These are phyloP conservation scores for Zaprionus capensis DNA, from an alignment of 1,140 invertebrate species.

Conservation along the genomic window DNA sequence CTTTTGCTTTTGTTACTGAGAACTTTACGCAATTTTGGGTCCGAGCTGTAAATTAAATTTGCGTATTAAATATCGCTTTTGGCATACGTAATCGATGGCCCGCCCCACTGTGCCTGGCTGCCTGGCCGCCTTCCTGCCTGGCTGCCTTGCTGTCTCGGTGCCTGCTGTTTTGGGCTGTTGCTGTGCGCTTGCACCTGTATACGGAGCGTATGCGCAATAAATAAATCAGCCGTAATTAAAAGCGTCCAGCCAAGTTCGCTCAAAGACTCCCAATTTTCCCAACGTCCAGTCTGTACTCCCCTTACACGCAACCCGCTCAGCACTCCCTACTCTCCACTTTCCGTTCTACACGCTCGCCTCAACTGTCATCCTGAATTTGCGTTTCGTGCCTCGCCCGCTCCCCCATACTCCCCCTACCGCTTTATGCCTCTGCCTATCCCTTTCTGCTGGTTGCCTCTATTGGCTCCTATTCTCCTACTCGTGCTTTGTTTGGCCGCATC, in stretches of 20 bases:
- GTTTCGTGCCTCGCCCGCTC: not conserved
- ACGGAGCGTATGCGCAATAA: conserved; percentile 72
- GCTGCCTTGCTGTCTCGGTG: conserved; percentile 4
- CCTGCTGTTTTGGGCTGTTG: conserved; percentile 10
- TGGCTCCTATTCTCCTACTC: conserved; percentile 7
- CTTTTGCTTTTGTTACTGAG: not conserved
- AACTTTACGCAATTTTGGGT: not conserved
- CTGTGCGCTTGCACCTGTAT: conserved; percentile 37
- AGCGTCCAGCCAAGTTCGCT: conserved; percentile 40
- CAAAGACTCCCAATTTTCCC: conserved; percentile 19
- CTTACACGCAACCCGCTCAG: not conserved
- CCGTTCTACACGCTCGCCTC: conserved; percentile 38
- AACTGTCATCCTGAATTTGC: conserved; percentile 68
- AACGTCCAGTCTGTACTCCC: not conserved
- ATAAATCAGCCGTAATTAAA: conserved; percentile 79
- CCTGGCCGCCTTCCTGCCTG: not conserved
- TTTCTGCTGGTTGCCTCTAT: not conserved
- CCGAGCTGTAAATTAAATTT: conserved; percentile 1
- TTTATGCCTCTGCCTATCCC: not conserved
- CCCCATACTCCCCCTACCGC: too few species aligned
- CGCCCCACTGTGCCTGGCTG: not conserved
- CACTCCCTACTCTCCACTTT: conserved; percentile 18
- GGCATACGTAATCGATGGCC: conserved; percentile 2
- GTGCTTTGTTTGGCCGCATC: conserved; percentile 32
- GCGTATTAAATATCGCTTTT: conserved; percentile 7